Base-by-base conservation (phyloP, 2,113 vertebrate species). In the Tautogolabrus adspersus region DNA sequence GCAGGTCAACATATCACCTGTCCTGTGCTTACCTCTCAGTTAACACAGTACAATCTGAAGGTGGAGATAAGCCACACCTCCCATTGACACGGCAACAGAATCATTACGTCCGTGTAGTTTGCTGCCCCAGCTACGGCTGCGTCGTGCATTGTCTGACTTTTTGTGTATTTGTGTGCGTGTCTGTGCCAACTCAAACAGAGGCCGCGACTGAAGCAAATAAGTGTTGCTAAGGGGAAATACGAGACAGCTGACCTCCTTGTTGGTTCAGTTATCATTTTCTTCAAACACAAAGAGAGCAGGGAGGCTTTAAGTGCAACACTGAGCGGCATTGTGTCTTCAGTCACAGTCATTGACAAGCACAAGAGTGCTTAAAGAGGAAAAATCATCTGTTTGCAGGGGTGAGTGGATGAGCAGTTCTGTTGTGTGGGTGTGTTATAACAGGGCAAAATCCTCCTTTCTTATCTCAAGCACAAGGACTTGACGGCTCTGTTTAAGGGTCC, bases 191-290 rank as follows among this genome's bases (percentile, higher is more conserved):
- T 82, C 26, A 72, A 66, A 80, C 34, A 16, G 40, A 26, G 54
- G 12, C 58, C 66, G 10, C 40, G 47, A 56, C 26, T 3, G 18
- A 1, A 72, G 56, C 38, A 81, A 66, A 66, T 72, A 74, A 34
- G 73, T 51, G 82, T 71, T 44, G 7, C 47, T 34, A 10, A 46
- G 58, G 49, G 30, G 30, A 81, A 74, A 87, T 16, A 37, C 7
- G 40, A 78, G 71, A 69, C 62, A 26, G 56, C 34, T 46, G 75
- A 86, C 76, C 55, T 75, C 52, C 9, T 59, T 40, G 55, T 44
- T 76, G 52, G 38, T 44, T 46, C 44, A 26, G 42, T 77, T 51
- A 80, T 77, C 57, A 23, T 73, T 75, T 72, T 77, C 58, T 77
- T 46, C 40, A 6, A 69, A 76, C 61, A 79, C 58, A 67, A 70